Base-by-base conservation (phyloP, 2,888 invertebrate species). In the Phortica okadai region DNA sequence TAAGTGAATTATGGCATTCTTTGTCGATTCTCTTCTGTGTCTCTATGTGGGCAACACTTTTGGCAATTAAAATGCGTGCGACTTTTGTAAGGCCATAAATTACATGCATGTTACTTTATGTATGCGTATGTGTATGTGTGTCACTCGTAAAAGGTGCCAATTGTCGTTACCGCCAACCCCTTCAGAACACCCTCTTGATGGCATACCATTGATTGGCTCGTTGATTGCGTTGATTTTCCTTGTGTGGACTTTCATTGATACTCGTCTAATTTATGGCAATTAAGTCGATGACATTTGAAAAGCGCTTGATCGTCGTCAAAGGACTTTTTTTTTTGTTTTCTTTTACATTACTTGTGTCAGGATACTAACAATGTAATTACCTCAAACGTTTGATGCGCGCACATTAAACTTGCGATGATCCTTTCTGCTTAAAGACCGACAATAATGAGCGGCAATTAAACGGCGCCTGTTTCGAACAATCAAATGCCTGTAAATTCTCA, bases 1-100 rank as follows among this genome's bases (percentile, higher is more conserved):
- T 72, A 73, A 73, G 73, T 73, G 73, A 73, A 58, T 73, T 73
- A 73, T 73, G 73, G 73, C 58, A 59, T 73, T 59, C 62, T 25
- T 16, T 62, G 62, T 62, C 62, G 21, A 16, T 62, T 25, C 62
- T 16, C 16, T 21, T 62, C 25, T 62, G 25, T 62, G 25, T 41
- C 62, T 10, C 62, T 10, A 33, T 14, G 25, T 66, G 66, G 59
- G 59, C 42, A 66, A 66, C 66, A 66, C 66, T 66, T 66, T 66
- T 66, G 66, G 41, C 66, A 66, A 66, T 66, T 66, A 66, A 62
- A 62, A 62, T 66, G 66, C 66, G 66, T 66, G 16, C 66, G 42
- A 66, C 11, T 66, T 66, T 66, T 66, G 66, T 66, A 16, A 25
- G 33, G 42, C 66, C n/a, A 66, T 66, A 66, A 66, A 66, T 66